Conservation (phyloP, 2,113 vertebrate genomes). For the Lontra canadensis region DNA sequence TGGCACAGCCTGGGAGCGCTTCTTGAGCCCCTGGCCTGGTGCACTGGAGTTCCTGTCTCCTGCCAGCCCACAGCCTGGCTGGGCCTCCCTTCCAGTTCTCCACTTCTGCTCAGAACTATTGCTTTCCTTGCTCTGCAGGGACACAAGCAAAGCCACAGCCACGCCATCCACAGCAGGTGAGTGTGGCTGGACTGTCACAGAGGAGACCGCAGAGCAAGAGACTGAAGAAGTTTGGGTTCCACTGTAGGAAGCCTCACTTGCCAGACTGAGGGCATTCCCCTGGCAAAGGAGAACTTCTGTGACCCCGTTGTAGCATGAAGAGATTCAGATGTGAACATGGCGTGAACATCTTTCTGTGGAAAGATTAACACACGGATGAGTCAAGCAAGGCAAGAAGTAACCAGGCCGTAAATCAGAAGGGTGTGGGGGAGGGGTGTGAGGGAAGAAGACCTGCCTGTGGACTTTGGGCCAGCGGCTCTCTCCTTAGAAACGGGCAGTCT, state of each 20-base stretch:
- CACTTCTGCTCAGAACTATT: not conserved
- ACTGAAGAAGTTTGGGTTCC: not conserved
- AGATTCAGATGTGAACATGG: not conserved
- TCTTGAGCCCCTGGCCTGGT: not conserved
- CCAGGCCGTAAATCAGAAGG: not conserved
- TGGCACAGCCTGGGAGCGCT: not conserved
- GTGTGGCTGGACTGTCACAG: not conserved
- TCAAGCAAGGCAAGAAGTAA: not conserved
- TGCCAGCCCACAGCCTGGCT: not conserved
- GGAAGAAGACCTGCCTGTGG: not conserved
- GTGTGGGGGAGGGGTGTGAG: too few species aligned
- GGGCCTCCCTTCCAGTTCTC: not conserved
- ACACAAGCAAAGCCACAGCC: not conserved
- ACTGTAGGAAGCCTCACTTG: not conserved
- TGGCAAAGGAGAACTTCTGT: too few species aligned
- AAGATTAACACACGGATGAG: not conserved
- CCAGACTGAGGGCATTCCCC: not conserved
- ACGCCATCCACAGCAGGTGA: not conserved
- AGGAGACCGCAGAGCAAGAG: not conserved
- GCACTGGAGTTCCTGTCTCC: not conserved
- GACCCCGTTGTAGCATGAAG: not conserved
- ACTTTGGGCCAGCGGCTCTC: rapidly evolving
- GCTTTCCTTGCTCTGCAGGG: not conserved
- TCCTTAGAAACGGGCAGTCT: not conserved
- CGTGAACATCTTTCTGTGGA: not conserved